Evolutionary conservation across 2,888 invertebrate genomes (phyloP).

Genomic region (Labia minor): DNA sequence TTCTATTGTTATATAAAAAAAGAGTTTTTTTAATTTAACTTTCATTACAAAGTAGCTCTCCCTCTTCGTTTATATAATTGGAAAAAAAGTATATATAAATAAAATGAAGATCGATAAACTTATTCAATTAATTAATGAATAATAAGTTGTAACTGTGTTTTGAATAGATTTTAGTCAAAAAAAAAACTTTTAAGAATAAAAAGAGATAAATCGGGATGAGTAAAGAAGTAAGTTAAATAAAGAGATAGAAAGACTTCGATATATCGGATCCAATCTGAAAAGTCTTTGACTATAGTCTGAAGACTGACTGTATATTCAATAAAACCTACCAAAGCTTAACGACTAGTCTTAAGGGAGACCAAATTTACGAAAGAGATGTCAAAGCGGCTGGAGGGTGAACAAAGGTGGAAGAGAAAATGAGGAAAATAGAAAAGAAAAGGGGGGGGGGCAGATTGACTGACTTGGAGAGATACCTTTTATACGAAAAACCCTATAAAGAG

Average conservation of each 20-base stretch:
- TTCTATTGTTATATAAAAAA: not conserved
- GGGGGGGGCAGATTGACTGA: not conserved
- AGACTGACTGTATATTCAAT: not conserved
- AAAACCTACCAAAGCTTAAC: not conserved
- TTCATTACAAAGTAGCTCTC: not conserved
- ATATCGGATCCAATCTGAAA: not conserved
- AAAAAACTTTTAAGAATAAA: not conserved
- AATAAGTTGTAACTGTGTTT: not conserved
- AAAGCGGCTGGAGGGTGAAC: not conserved
- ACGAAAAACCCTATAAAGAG: not conserved
- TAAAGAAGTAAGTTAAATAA: not conserved
- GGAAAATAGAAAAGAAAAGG: not conserved
- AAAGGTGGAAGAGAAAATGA: not conserved
- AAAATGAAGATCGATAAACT: not conserved
- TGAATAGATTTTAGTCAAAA: not conserved
- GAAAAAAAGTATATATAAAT: not conserved
- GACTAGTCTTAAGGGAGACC: not conserved
- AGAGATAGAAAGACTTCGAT: not conserved
- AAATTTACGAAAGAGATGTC: not conserved
- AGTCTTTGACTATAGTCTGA: not conserved
- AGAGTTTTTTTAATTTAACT: not conserved
- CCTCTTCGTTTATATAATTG: not conserved
- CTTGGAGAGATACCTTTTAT: not conserved
- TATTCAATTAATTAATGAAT: not conserved
- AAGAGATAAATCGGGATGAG: not conserved